These are phyloP conservation scores for Rhabdomys pumilio DNA, from an alignment of 2,797 vertebrate species.

Conservation along the genomic window DNA sequence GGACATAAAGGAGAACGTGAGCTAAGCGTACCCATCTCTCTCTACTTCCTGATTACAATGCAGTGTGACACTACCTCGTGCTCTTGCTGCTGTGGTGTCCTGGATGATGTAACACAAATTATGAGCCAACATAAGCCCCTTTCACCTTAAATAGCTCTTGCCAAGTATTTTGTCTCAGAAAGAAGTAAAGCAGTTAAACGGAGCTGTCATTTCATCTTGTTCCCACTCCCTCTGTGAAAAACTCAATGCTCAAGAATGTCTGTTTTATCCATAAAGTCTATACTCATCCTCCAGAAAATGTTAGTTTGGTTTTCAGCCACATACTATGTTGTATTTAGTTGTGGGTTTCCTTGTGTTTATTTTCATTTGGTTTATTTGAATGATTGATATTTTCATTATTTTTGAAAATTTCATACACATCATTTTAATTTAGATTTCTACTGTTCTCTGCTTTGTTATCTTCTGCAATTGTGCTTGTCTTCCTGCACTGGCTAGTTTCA, in stretches of 20 bases:
- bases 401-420: neutral
- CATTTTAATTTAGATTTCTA: slow-evolving; percentile 2
- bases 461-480: neutral
- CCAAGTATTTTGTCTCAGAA: neutral
- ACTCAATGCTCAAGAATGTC: too few species aligned
- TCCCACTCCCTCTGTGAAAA: too few species aligned
- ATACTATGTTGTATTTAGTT: neutral
- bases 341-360: neutral
- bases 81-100: too few species aligned
- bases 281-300: neutral
- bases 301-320: neutral
- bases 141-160: neutral
- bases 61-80: neutral
- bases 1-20: neutral
- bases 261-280: neutral
- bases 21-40: too few species aligned
- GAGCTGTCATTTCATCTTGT: neutral
- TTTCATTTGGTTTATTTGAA: neutral
- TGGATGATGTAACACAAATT: too few species aligned
- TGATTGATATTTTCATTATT: neutral
- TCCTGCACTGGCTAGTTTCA: neutral
- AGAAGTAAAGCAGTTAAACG: neutral
- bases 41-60: neutral
- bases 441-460: neutral
- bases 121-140: neutral